These are phyloP conservation scores for Pollimyrus isidori DNA, from an alignment of 2,113 vertebrate species.

Conservation along the genomic window DNA sequence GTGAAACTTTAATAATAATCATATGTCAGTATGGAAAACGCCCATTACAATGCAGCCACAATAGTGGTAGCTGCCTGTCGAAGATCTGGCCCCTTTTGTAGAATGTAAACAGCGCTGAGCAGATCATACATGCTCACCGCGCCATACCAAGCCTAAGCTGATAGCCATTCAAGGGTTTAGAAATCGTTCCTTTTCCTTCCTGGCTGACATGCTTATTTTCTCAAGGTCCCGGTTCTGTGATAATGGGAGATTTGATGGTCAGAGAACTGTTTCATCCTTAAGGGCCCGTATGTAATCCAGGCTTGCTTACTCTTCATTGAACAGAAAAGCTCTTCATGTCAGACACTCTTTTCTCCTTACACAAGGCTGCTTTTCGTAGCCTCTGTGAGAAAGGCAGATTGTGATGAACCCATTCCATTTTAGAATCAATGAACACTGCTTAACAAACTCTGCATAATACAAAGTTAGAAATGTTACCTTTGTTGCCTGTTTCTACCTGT, in stretches of 20 bases:
- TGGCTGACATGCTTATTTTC: conserved; percentile 5
- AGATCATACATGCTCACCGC: background rate
- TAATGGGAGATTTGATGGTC: conserved; percentile 18
- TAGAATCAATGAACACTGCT: background rate
- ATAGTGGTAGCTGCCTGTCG: too few relatives aligned
- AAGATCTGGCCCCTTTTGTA: background rate
- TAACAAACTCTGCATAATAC: background rate
- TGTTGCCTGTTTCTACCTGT: background rate
- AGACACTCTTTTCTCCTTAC: background rate
- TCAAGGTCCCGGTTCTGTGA: conserved; percentile 16
- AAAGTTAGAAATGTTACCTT: background rate
- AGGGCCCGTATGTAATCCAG: conserved; percentile 13
- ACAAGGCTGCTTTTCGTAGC: background rate
- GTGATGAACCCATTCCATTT: conserved; percentile 19
- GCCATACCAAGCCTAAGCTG: background rate
- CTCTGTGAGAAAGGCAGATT: background rate
- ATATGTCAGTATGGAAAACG: background rate
- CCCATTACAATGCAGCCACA: background rate
- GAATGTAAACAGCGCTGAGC: background rate
- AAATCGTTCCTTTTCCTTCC: background rate
- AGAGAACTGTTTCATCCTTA: conserved; percentile 15
- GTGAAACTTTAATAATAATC: background rate
- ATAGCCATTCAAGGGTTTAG: background rate
- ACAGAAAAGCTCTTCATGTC: conserved; percentile 14
- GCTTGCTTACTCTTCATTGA: conserved; percentile 15